Evolutionary conservation across 1,140 invertebrate species (phyloP), one percentile per base, ranked within the genome.

Genomic region (Drosophila parabipectinata): DNA sequence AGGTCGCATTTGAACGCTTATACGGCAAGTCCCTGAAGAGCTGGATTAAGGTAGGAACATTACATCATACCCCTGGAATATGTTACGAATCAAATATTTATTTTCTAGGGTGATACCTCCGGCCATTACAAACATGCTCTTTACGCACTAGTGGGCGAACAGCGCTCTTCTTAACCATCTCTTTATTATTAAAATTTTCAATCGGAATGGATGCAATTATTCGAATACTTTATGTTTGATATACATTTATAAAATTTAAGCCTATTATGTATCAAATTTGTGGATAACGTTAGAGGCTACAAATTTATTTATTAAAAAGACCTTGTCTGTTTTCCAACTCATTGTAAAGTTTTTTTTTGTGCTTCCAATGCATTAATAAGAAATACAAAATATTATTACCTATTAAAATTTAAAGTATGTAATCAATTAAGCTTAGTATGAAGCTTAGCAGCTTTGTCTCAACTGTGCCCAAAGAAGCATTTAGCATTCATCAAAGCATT

Each of bases 21-120:
- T 98, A 97, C 87, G 96, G 95, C 26, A 97, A 97, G 85, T 94
- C 95, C 3, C 92, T 99, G 58, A 95, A 95, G 68, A 95, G 94
- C 78, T 95, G 95, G 90, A 96, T 98, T 55, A 94, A 95, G 92
- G 96, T 97, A 37, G 34, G 3, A 12, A 4, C 34, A 37, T 37
- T n/a, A 37, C 10, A 37, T 0, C 10, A 4, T 12, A 4, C 10
- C n/a, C 3, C 34, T 37, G 34, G 10, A 12, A 12, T 18, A 5
- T 34, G 0, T 0, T 9, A 1, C 6, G 7, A n/a, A 37, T 26
- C 0, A 21, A 9, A 5, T 4, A 7, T 45, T 52, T 50, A 12
- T 26, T 24, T 6, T 32, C 1, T 30, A 91, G 90, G 91, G 91
- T 10, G 91, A 92, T 26, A 92, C 91, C 18, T 92, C 91, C 2